phyloP scores from a whole-genome alignment of 2,888 invertebrate genomes.

The Lithosia quadra region DNA sequence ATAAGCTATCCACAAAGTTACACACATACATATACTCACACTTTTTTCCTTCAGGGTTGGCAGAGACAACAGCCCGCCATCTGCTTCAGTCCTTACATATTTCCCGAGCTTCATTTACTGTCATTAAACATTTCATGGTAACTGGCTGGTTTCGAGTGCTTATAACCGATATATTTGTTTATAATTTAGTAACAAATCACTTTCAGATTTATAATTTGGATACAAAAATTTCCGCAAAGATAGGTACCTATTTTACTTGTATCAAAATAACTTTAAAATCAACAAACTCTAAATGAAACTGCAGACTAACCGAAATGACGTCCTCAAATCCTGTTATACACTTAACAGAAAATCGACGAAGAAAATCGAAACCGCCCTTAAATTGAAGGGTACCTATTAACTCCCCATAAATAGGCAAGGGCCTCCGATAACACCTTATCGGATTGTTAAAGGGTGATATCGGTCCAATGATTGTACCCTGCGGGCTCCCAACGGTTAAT shows the following conservation, averaged over 20 bases:
- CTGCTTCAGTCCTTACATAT: no score
- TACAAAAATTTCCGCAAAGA: neutral
- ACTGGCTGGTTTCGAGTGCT: no score
- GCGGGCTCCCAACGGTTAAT: slow-evolving; percentile 70
- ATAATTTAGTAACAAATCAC: no score
- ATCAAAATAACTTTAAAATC: neutral
- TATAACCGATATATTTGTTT: no score
- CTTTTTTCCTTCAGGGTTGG: no score
- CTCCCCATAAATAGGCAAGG: slow-evolving; percentile 78
- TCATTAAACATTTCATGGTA: no score
- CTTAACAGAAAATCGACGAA: slow-evolving; percentile 34
- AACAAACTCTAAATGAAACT: neutral
- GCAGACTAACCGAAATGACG: neutral
- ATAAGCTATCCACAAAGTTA: no score
- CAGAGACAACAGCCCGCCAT: no score
- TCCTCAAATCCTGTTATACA: slow-evolving; percentile 7
- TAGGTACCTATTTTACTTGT: no score
- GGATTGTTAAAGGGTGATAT: slow-evolving; percentile 79
- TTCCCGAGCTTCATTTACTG: no score
- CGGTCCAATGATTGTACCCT: slow-evolving; percentile 76
- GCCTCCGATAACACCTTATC: slow-evolving; percentile 81
- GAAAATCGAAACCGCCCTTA: slow-evolving; percentile 49
- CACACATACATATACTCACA: no score
- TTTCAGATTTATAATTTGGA: no score
- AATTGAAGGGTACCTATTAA: slow-evolving; percentile 78